Conservation (phyloP, 2,888 invertebrate genomes). For the Eupithecia subfuscata region DNA sequence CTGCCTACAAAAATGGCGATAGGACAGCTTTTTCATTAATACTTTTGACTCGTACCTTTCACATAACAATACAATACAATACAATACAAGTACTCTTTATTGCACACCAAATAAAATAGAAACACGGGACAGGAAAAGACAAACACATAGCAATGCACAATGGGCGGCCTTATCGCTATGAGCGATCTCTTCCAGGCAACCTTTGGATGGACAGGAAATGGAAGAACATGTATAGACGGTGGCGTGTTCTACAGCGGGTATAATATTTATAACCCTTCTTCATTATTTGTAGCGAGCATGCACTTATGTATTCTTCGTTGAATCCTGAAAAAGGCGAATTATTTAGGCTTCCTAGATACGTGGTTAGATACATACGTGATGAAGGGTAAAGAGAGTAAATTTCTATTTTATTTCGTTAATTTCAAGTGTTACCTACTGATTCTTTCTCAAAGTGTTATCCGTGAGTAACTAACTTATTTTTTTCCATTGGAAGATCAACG, state of each 20-base stretch:
- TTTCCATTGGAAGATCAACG: not conserved
- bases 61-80: no score
- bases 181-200: no score
- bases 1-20: not conserved
- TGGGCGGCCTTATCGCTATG: no score
- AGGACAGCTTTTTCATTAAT: not conserved
- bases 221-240: no score
- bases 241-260: no score
- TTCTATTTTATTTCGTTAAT: not conserved
- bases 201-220: no score
- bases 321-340: not conserved
- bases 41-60: not conserved
- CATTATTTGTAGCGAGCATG: not conserved
- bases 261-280: not conserved
- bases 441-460: not conserved
- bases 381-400: not conserved
- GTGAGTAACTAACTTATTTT: not conserved
- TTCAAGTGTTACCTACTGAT: not conserved
- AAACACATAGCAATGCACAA: no score
- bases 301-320: not conserved
- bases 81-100: no score
- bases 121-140: no score
- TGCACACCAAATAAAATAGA: no score
- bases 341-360: not conserved
- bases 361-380: not conserved